A percentile compares a stretch with the other conserved stretches of the same genome.
Conservation (phyloP, 2,113 vertebrate genomes). For the Halcyon senegalensis region DNA sequence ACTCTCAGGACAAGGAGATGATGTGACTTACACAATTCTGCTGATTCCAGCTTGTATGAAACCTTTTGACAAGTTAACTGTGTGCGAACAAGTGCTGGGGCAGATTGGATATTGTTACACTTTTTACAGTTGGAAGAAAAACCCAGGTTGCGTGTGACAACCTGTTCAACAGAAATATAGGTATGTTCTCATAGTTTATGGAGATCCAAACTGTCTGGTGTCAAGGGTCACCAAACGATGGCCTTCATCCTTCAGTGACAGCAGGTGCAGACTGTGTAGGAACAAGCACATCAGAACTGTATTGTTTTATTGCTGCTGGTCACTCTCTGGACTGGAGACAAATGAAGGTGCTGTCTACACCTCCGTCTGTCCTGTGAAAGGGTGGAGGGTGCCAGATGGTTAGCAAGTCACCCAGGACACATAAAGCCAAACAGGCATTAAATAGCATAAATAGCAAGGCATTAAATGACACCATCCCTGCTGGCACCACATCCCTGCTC, state of each 20-base stretch:
- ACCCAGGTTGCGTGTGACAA: not conserved
- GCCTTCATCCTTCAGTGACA: not conserved
- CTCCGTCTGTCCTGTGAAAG: constrained; percentile 22
- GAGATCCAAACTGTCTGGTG: not conserved
- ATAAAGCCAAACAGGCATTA: constrained; percentile 54
- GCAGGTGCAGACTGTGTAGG: not conserved
- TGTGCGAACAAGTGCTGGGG: constrained; percentile 15
- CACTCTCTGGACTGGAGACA: not conserved
- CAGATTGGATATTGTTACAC: not conserved
- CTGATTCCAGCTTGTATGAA: constrained; percentile 35
- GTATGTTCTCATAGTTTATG: not conserved
- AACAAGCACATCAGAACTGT: not conserved
- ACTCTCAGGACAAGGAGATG: constrained; percentile 24
- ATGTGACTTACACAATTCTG: not conserved
- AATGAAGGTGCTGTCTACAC: constrained; percentile 11
- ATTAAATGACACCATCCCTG: constrained; percentile 55
- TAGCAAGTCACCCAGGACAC: constrained; percentile 54
- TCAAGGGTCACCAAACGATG: not conserved
- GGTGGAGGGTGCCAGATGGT: constrained; percentile 45
- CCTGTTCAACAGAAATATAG: not conserved
- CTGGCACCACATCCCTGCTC: constrained; percentile 58
- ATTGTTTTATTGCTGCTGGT: not conserved
- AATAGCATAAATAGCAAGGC: constrained; percentile 40
- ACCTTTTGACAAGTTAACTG: constrained; percentile 30
- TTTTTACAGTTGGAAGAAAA: constrained; percentile 6